These are phyloP conservation scores for Ashinkailepas kermadecensis DNA, from an alignment of 2,888 invertebrate species.

Conservation along the genomic window DNA sequence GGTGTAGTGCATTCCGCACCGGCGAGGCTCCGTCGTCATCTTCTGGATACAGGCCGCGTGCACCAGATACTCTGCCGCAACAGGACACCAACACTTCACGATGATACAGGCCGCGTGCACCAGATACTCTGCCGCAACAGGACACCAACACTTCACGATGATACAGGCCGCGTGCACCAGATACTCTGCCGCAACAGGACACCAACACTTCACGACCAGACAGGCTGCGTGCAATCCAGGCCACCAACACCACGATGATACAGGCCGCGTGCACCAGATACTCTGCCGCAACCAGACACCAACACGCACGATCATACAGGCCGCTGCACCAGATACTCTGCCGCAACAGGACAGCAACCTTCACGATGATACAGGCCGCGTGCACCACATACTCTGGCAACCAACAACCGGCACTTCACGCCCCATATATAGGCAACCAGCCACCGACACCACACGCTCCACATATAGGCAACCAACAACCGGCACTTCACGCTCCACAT, in stretches of 20 bases:
- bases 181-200: not conserved
- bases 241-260: not conserved
- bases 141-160: too few relatives aligned
- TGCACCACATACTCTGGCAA: not conserved
- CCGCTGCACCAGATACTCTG: not conserved
- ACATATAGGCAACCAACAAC: too few relatives aligned
- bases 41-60: not conserved
- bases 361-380: constrained; percentile 8
- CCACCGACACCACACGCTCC: too few relatives aligned
- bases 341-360: too few relatives aligned
- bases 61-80: not conserved
- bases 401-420: too few relatives aligned
- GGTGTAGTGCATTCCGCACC: constrained; percentile 1
- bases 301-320: not conserved
- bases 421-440: not conserved
- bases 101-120: not conserved
- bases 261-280: not conserved
- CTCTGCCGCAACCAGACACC: not conserved
- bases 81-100: too few relatives aligned
- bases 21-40: not conserved
- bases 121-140: not conserved
- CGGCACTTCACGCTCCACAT: too few relatives aligned
- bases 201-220: not conserved
- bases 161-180: not conserved
- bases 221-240: not conserved